phyloP scores from a whole-genome alignment of 2,888 invertebrate species.

The Hypercompe scribonia region DNA sequence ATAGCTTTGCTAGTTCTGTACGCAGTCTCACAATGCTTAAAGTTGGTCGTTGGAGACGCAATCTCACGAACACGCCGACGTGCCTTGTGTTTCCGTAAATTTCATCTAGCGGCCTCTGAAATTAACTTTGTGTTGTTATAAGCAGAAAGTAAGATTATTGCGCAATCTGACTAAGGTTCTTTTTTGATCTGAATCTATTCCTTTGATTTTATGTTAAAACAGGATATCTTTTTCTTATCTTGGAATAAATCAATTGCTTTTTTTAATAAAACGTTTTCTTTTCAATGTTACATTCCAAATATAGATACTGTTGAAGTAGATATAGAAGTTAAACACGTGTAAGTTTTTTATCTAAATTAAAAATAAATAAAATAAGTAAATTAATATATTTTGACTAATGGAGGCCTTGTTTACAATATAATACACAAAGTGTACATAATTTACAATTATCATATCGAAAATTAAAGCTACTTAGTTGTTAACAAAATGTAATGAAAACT shows the following conservation, averaged over 20 bases:
- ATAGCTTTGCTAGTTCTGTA: conserved; percentile 68
- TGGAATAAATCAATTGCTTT: not conserved
- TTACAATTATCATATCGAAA: too few relatives aligned
- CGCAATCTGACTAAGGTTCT: conserved; percentile 19
- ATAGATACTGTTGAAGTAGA: not conserved
- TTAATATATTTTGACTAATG: too few relatives aligned
- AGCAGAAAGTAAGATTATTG: conserved; percentile 19
- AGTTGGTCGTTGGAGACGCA: conserved; percentile 57
- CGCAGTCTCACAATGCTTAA: conserved; percentile 57
- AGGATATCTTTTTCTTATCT: not conserved
- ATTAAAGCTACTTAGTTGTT: too few relatives aligned
- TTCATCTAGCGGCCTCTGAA: conserved; percentile 50
- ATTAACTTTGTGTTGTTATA: conserved; percentile 54
- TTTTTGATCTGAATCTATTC: conserved; percentile 9
- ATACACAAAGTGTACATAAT: too few relatives aligned
- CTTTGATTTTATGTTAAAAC: not conserved
- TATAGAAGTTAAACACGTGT: not conserved
- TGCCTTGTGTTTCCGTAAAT: conserved; percentile 49
- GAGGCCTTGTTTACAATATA: too few relatives aligned
- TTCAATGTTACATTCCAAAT: not conserved
- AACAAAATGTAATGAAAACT: not conserved
- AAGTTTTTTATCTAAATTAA: not conserved
- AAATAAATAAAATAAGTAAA: not conserved
- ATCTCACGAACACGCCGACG: conserved; percentile 57
- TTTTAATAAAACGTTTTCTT: not conserved